Conservation (phyloP, 2,113 vertebrate species). For the Crotalus tigris region DNA sequence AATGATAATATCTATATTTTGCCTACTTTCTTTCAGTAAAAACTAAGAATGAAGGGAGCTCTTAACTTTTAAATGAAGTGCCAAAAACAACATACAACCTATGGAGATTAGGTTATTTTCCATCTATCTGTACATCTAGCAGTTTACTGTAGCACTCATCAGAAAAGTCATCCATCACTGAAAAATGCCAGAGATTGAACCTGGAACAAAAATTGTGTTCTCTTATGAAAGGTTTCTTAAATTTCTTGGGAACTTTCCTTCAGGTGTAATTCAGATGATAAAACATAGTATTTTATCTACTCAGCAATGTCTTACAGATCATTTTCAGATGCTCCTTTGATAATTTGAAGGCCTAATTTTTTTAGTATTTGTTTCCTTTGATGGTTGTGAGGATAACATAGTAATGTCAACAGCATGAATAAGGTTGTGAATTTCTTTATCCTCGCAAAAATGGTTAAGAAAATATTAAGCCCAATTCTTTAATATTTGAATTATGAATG, state of each 20-base stretch:
- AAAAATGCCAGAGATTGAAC: too few species aligned
- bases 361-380: neutral
- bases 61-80: slow-evolving; percentile 10
- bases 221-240: neutral
- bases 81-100: slow-evolving; percentile 7
- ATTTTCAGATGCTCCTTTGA: neutral
- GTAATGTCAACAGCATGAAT: neutral
- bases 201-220: too few species aligned
- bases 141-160: too few species aligned
- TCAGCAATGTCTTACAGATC: neutral
- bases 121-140: too few species aligned
- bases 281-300: neutral
- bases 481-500: neutral
- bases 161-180: too few species aligned
- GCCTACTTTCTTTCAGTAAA: neutral
- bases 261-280: neutral
- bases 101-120: neutral
- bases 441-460: neutral
- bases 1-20: too few species aligned
- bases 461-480: neutral
- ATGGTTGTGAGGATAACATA: neutral
- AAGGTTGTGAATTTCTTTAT: neutral
- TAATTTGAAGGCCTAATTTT: neutral
- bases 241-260: neutral
- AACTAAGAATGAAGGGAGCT: neutral